These are phyloP conservation scores for Agapornis canus DNA, from an alignment of 2,797 vertebrate genomes.

Conservation along the genomic window DNA sequence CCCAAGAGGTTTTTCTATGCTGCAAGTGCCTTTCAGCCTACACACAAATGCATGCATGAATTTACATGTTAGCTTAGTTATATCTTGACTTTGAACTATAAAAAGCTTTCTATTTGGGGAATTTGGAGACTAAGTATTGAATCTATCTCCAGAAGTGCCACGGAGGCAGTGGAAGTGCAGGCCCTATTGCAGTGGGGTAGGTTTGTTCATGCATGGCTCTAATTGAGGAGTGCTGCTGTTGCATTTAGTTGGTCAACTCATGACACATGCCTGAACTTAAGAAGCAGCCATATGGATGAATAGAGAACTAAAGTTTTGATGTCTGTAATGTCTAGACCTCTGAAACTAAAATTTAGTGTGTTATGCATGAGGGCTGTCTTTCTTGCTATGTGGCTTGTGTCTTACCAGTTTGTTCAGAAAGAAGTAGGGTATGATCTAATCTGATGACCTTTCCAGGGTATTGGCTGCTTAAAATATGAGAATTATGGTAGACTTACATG, in stretches of 20 bases:
- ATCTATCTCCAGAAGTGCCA: fast-evolving
- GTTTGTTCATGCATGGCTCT: fast-evolving
- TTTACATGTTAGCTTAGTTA: neutral
- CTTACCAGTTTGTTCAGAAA: neutral
- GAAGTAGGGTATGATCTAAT: neutral
- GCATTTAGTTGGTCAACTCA: neutral
- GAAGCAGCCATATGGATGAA: neutral
- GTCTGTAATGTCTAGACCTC: neutral
- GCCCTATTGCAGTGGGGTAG: neutral
- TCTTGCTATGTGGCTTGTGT: neutral
- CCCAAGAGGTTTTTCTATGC: neutral
- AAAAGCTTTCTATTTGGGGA: neutral
- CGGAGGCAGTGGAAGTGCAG: neutral
- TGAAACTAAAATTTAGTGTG: neutral
- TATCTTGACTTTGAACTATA: neutral
- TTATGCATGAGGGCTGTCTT: neutral
- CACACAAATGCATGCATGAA: fast-evolving
- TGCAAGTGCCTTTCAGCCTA: neutral
- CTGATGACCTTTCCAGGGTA: neutral
- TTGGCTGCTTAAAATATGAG: neutral
- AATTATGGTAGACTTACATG: neutral
- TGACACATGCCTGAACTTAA: neutral
- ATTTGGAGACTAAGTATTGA: neutral
- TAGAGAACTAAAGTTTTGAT: neutral
- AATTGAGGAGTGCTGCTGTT: neutral